Evolutionary conservation across 2,113 vertebrate genomes (phyloP), one percentile per base, ranked within the genome.

Genomic region (Lophura nycthemera): DNA sequence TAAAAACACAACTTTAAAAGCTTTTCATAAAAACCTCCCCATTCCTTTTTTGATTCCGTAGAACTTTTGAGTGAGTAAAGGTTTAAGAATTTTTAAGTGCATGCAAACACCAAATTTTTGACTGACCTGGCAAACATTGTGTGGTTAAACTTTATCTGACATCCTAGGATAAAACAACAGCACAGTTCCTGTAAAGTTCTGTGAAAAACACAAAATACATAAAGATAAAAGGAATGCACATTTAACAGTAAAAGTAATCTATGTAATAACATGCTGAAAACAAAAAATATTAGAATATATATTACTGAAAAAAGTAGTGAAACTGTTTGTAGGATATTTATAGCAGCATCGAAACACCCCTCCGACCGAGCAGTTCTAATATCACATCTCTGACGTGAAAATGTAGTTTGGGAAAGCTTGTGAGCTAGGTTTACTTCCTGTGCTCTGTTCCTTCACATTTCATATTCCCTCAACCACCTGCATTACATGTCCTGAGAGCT

Each of bases 141-240:
- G 97, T 90, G 67, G 97, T 98, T 92, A 98, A 47, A 93, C 74
- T 95, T 97, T 97, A 72, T 98, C 96, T 8, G 97, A 97, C 60
- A 92, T 97, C 73, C 98, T 73, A 98, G 92, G 87, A 98, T n/a
- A 98, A 97, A 98, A 98, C 34, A n/a, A n/a, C n/a, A n/a, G 98
- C 96, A 93, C 98, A 98, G 32, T 97, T 77, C 98, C 98, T 54
- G 92, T 95, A 70, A 98, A 87, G 60, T 95, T 94, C 98, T 98
- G 91, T 76, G 90, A 90, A 69, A 72, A 83, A 48, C 27, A 82
- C 17, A 89, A 87, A 90, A 91, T 30, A 13, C 6, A 72, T 32
- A 24, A 4, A 42, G 21, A 72, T 32, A 25, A 4, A 42, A 19
- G 85, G 8, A 56, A 76, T 21, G 60, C 3, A 74, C 2, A 0